These are phyloP conservation scores for Lasiurus cinereus DNA, from an alignment of 2,113 vertebrate species.

Conservation along the genomic window DNA sequence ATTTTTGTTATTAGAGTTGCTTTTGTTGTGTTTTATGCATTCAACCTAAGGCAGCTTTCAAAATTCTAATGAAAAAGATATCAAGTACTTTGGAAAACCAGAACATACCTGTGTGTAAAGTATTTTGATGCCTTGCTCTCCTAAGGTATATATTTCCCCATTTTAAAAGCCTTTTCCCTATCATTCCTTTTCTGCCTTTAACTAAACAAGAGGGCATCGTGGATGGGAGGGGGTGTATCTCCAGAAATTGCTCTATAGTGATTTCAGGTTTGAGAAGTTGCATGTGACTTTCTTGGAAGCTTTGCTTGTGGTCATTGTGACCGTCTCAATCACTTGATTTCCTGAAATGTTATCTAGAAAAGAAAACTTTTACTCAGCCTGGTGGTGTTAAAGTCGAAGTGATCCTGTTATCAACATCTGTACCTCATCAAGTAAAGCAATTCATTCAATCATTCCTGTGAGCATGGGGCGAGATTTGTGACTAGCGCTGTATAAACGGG, in stretches of 20 bases:
- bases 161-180: background rate
- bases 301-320: background rate
- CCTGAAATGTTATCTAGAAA: background rate
- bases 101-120: background rate
- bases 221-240: background rate
- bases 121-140: background rate
- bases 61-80: background rate
- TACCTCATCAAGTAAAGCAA: background rate
- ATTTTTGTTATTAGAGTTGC: background rate
- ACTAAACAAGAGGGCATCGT: background rate
- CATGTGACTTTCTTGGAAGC: background rate
- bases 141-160: background rate
- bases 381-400: background rate
- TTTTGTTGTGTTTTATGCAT: background rate
- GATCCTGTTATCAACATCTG: background rate
- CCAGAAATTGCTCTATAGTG: background rate
- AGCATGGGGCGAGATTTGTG: fast-evolving
- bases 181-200: conserved; percentile 20
- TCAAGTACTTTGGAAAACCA: background rate
- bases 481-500: fast-evolving
- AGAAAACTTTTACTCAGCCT: background rate
- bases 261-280: background rate
- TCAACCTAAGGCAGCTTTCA: background rate
- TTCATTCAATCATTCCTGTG: background rate
- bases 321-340: background rate